Evolutionary conservation across 1,140 invertebrate species (phyloP), one percentile per base, ranked within the genome.

Genomic region (Drosophila ficusphila): DNA sequence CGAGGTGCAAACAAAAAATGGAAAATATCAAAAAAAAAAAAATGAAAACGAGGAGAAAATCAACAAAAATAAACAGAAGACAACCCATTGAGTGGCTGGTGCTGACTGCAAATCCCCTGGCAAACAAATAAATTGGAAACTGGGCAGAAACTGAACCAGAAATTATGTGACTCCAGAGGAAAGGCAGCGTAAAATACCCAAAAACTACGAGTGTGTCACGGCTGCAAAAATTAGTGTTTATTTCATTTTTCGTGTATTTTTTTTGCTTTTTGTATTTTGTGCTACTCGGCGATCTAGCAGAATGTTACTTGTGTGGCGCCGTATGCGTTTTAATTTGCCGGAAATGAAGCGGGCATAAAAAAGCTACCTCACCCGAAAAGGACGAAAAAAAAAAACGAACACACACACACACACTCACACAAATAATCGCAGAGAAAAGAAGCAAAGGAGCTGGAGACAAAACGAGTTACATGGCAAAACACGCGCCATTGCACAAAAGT

Each of bases 291-390:
- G 16, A 19, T 39, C 47, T 21, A 12, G 5, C 70, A 39, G 8
- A 48, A 48, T 47, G 64, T 49, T 48, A 21, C 29, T 29, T 11
- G 36, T 16, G 16, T 65, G 12, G 52, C 25, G n/a, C 57, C 49
- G 68, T 78, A 61, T 76, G 54, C 48, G 56, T 81, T 82, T 81
- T 81, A 81, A 81, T 82, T 81, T 82, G 67, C 73, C 60, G 78
- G 67, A 82, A 81, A 82, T 79, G 65, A 79, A 79, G 57, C 64
- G 49, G 57, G 61, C 48, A 76, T 52, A 46, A 58, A 53, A 62
- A 64, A 62, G 58, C 53, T 60, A 42, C 58, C 52, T 61, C 14
- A 12, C 53, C 36, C 42, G 4, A 46, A 51, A 47, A 56, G 36
- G 38, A 52, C 12, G 4, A 19, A 23, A 11, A 5, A 16, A 19